Conservation (phyloP, 1,140 invertebrate genomes). For the Teleogryllus occipitalis region DNA sequence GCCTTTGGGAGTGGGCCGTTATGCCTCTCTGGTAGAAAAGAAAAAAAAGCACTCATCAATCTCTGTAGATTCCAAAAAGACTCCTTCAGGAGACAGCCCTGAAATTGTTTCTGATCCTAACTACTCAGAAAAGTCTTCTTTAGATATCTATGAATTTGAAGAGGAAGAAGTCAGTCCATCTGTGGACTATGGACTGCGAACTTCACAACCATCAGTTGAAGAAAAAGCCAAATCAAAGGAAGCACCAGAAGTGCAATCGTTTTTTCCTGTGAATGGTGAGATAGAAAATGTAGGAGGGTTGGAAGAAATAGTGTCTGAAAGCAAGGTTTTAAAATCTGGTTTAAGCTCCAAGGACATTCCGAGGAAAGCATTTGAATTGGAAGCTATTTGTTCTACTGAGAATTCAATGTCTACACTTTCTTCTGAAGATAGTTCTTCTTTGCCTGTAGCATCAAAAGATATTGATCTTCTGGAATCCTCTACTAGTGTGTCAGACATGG, state of each 20-base stretch:
- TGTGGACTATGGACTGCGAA: not conserved
- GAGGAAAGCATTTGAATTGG: not conserved
- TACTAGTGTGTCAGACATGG: not conserved
- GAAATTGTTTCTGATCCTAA: not conserved
- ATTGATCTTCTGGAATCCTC: not conserved
- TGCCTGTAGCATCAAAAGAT: not conserved
- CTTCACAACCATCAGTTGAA: no score
- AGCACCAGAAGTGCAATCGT: not conserved
- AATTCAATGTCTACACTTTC: not conserved
- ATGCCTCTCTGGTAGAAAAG: conserved; percentile 12
- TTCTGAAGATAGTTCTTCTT: not conserved
- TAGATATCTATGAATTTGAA: conserved; percentile 16
- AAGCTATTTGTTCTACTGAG: not conserved
- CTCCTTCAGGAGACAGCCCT: no score
- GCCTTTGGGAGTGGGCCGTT: not conserved
- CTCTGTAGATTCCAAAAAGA: not conserved
- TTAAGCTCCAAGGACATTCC: not conserved
- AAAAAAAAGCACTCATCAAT: not conserved
- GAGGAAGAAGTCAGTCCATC: not conserved
- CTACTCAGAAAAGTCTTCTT: not conserved
- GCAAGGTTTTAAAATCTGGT: not conserved
- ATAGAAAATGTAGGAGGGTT: no score
- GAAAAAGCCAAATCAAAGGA: not conserved
- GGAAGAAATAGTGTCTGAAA: no score
- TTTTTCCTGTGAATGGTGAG: no score